phyloP scores from a whole-genome alignment of 2,797 vertebrate genomes.

The Jordanella pulchra region DNA sequence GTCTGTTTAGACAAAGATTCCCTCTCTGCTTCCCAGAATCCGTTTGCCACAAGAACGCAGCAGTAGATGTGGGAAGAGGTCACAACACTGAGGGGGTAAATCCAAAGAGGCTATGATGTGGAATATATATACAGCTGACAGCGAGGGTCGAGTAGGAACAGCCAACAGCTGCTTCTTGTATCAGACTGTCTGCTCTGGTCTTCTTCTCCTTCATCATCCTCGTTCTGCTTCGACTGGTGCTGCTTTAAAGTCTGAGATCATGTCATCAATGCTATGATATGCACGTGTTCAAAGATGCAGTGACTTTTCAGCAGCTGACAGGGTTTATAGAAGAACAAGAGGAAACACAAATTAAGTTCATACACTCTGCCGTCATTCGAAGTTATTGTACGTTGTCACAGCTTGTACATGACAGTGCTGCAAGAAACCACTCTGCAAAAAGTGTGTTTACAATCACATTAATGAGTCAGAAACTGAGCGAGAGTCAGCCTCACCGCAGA shows the following conservation, averaged over 20 bases:
- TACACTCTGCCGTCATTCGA: slow-evolving; percentile 10
- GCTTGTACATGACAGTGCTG: slow-evolving; percentile 16
- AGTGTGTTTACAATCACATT: slow-evolving; percentile 30
- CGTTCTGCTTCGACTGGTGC: slow-evolving; percentile 7
- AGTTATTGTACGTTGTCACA: neutral
- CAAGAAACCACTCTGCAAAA: slow-evolving; percentile 16
- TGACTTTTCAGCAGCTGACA: slow-evolving; percentile 13
- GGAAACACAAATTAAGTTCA: slow-evolving; percentile 18
- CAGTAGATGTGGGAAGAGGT: slow-evolving; percentile 60
- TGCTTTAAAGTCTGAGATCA: slow-evolving; percentile 40
- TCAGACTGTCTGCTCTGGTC: slow-evolving; percentile 33
- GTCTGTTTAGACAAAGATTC: slow-evolving; percentile 68
- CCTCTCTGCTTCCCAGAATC: slow-evolving; percentile 66
- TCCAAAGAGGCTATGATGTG: slow-evolving; percentile 22
- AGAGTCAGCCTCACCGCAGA: slow-evolving; percentile 38
- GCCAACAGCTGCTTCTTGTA: slow-evolving; percentile 78
- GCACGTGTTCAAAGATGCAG: neutral
- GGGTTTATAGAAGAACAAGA: slow-evolving; percentile 26
- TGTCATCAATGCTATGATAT: slow-evolving; percentile 44
- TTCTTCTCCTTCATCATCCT: slow-evolving; percentile 11
- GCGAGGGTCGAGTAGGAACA: slow-evolving; percentile 28
- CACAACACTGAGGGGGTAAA: slow-evolving; percentile 47
- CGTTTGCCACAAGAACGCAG: slow-evolving; percentile 52
- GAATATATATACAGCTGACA: slow-evolving; percentile 33
- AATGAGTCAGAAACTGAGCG: slow-evolving; percentile 36